These are phyloP conservation scores for Drosophila ananassae DNA, from an alignment of 1,140 invertebrate genomes.

Conservation along the genomic window DNA sequence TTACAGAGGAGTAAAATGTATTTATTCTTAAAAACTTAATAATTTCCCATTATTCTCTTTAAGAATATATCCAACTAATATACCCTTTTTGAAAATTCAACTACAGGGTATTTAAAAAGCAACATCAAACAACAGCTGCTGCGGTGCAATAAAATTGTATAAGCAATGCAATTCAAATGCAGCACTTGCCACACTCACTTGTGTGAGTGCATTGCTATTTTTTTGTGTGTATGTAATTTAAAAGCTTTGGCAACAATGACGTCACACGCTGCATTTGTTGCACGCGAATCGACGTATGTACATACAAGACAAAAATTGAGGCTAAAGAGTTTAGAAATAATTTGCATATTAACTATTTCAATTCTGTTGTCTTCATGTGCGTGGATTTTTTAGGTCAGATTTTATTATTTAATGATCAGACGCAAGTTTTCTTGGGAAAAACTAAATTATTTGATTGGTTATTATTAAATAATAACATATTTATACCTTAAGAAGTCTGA, in stretches of 20 bases:
- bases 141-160: conserved; percentile 53
- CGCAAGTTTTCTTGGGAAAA: not conserved
- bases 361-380: not conserved
- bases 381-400: not conserved
- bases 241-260: conserved; percentile 53
- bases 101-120: conserved; percentile 34
- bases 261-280: conserved; percentile 74
- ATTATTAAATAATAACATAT: no score
- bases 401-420: not conserved
- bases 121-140: conserved; percentile 60
- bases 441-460: no score
- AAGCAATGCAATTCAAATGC: conserved; percentile 54
- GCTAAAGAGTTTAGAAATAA: not conserved
- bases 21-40: no score
- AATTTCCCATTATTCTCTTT: no score
- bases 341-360: not conserved
- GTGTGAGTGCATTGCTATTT: not conserved
- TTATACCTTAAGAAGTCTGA: no score
- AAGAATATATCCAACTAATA: not conserved
- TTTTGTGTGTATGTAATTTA: not conserved
- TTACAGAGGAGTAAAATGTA: no score
- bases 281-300: conserved; percentile 34
- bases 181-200: conserved; percentile 16
- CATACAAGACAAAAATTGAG: not conserved
- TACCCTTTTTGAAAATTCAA: not conserved